A percentile compares a stretch with the other conserved stretches of the same genome.
Evolutionary conservation across 2,113 vertebrate genomes (phyloP).

Genomic region (Caranx ignobilis): DNA sequence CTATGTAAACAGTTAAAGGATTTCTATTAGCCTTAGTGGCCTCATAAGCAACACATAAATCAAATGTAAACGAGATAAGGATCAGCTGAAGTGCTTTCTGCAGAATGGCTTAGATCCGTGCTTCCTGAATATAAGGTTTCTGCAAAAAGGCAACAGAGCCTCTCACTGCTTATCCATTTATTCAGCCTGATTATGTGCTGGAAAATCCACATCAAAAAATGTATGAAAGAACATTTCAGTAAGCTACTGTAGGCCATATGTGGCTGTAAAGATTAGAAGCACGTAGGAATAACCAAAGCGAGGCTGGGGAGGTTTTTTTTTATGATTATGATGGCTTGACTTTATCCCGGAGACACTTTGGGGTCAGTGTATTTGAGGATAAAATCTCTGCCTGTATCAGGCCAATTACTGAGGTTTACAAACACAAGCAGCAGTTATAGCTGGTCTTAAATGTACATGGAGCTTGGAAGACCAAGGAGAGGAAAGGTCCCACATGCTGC

Average conservation of each 20-base stretch:
- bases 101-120: conserved; percentile 55
- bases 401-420: conserved; percentile 39
- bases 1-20: conserved; percentile 69
- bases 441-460: conserved; percentile 16
- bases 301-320: conserved; percentile 31
- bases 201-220: conserved; percentile 48
- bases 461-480: not conserved
- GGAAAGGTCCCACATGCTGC: conserved; percentile 1
- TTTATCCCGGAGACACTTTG: conserved; percentile 62
- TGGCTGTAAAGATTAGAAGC: conserved; percentile 39
- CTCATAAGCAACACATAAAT: conserved; percentile 70
- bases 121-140: conserved; percentile 74
- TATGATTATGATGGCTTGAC: conserved; percentile 51
- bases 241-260: conserved; percentile 54
- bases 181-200: conserved; percentile 43
- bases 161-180: conserved; percentile 50
- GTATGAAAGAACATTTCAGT: conserved; percentile 48
- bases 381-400: conserved; percentile 42
- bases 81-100: conserved; percentile 66
- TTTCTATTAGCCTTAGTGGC: conserved; percentile 62
- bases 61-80: conserved; percentile 79
- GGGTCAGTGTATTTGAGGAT: conserved; percentile 54
- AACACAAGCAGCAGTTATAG: conserved; percentile 22
- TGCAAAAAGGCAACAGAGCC: conserved; percentile 40
- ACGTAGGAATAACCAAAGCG: conserved; percentile 7